phyloP scores from a whole-genome alignment of 2,797 vertebrate genomes.

The Gallirallus australis region DNA sequence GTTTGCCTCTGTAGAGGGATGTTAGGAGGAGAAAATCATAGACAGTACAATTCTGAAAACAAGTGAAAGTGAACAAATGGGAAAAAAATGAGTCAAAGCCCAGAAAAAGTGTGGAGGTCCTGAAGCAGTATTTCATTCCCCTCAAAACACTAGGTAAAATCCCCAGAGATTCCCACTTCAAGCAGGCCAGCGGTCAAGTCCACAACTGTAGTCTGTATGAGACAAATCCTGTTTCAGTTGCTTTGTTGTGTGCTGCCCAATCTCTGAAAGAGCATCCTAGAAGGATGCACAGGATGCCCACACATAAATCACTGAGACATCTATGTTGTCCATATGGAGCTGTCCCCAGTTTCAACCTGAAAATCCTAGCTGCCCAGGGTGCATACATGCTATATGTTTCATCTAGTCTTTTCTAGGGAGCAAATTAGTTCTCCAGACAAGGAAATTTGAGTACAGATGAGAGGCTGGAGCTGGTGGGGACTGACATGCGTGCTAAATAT shows the following conservation, averaged over 20 bases:
- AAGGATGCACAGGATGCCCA: not conserved
- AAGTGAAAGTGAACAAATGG: not conserved
- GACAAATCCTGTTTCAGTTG: not conserved
- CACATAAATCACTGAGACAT: not conserved
- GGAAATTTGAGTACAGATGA: not conserved
- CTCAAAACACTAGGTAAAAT: not conserved
- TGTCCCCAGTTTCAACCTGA: not conserved
- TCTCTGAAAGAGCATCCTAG: not conserved
- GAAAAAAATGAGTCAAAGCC: not conserved
- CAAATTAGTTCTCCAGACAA: fast-evolving
- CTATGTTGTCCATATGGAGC: not conserved
- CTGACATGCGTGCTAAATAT: not conserved
- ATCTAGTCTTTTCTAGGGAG: not conserved
- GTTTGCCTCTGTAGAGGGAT: not conserved
- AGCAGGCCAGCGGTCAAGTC: not conserved
- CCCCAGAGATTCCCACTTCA: not conserved
- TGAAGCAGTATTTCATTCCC: not conserved
- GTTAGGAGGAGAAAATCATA: not conserved
- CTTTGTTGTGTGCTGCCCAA: not conserved
- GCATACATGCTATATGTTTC: fast-evolving
- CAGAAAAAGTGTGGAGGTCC: not conserved
- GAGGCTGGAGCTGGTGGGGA: not conserved
- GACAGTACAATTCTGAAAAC: not conserved
- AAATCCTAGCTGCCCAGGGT: not conserved
- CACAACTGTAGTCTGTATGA: not conserved